Percentiles rank a stretch among this genome's conserved stretches.
These are phyloP conservation scores for Prostheceraeus crozeri DNA, from an alignment of 2,888 invertebrate genomes.

Conservation along the genomic window DNA sequence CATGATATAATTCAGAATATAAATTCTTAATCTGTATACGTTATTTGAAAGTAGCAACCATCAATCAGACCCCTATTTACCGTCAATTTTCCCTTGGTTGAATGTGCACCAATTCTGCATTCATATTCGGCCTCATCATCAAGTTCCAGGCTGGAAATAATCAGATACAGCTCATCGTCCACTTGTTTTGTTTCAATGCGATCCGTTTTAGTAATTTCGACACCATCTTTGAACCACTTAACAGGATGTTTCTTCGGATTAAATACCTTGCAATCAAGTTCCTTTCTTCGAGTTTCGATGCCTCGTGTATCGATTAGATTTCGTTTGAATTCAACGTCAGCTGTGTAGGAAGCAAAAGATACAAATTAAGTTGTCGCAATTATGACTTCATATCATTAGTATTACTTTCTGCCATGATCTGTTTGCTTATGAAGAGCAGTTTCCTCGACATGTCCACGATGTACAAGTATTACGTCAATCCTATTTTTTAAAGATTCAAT, in stretches of 20 bases:
- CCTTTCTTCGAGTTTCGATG: conserved; percentile 81
- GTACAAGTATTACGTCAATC: too few species aligned
- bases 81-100: conserved; percentile 44
- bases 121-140: conserved; percentile 58
- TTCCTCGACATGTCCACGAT: too few species aligned
- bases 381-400: conserved; percentile 27
- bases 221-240: conserved; percentile 86
- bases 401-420: conserved; percentile 26
- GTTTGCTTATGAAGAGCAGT: too few species aligned
- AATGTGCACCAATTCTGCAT: conserved; percentile 57
- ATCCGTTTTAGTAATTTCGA: conserved; percentile 67
- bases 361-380: not conserved
- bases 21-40: too few species aligned
- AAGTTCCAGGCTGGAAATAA: conserved; percentile 62
- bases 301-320: conserved; percentile 82
- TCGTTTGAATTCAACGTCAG: conserved; percentile 93
- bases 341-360: conserved; percentile 59
- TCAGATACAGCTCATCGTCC: conserved; percentile 65
- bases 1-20: too few species aligned
- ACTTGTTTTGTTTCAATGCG: conserved; percentile 72
- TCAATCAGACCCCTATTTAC: too few species aligned
- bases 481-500: too few species aligned
- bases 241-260: conserved; percentile 77
- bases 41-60: too few species aligned
- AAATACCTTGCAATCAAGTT: conserved; percentile 78